phyloP scores from a whole-genome alignment of 2,113 vertebrate genomes.

The Brachionichthys hirsutus region DNA sequence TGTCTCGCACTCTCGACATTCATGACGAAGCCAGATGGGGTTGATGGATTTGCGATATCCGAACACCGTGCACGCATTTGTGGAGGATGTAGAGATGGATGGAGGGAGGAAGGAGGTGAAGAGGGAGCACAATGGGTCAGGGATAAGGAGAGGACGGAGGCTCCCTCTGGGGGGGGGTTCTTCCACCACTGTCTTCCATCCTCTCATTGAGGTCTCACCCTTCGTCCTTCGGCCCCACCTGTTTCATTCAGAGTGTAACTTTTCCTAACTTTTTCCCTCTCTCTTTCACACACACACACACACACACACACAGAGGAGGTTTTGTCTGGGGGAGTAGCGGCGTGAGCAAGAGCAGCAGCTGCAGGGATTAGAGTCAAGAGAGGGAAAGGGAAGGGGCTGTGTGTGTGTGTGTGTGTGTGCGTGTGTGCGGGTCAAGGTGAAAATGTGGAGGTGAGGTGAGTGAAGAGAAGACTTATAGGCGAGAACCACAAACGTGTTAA shows the following conservation, averaged over 20 bases:
- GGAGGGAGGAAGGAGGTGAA: slow-evolving; percentile 66
- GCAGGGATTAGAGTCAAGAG: slow-evolving; percentile 63
- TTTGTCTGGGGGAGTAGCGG: slow-evolving; percentile 51
- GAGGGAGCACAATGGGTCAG: slow-evolving; percentile 63
- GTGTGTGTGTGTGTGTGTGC: slow-evolving; percentile 27
- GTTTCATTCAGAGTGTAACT: slow-evolving; percentile 24
- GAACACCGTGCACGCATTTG: slow-evolving; percentile 20
- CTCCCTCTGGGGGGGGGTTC: slow-evolving; percentile 36
- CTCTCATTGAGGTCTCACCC: slow-evolving; percentile 54
- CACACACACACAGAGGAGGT: slow-evolving; percentile 27
- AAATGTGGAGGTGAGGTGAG: slow-evolving; percentile 17
- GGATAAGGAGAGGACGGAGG: slow-evolving; percentile 50
- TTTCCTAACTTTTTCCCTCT: slow-evolving; percentile 25
- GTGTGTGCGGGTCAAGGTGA: slow-evolving; percentile 20
- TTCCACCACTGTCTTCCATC: slow-evolving; percentile 35
- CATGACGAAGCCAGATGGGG: slow-evolving; percentile 55
- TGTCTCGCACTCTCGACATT: slow-evolving; percentile 28
- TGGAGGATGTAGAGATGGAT: slow-evolving; percentile 63
- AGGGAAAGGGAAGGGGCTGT: slow-evolving; percentile 39
- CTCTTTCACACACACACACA: not conserved
- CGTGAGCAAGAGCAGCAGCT: slow-evolving; percentile 71
- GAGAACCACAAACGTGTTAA: slow-evolving; percentile 17
- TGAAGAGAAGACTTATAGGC: slow-evolving; percentile 9
- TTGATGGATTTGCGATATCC: slow-evolving; percentile 69
- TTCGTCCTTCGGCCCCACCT: slow-evolving; percentile 9